Evolutionary conservation across 1,140 invertebrate genomes (phyloP).

Genomic region (Zeugodacus cucurbitae): DNA sequence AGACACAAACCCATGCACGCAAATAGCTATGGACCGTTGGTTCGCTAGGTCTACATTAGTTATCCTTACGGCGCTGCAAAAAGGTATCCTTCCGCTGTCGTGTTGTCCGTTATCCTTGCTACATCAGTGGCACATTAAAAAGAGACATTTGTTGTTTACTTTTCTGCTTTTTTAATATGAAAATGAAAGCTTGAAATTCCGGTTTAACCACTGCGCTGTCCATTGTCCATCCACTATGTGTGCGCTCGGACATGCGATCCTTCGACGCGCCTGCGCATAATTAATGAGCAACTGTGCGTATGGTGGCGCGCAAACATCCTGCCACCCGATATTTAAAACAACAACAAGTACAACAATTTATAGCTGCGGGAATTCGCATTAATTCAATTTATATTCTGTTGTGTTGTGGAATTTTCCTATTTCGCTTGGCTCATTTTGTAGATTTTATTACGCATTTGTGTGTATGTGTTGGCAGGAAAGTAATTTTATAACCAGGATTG

Average conservation of each 20-base stretch:
- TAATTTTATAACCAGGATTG: background rate
- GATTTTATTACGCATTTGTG: background rate
- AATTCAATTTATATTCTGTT: background rate
- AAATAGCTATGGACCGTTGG: background rate
- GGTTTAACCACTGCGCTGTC: background rate
- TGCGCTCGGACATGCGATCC: background rate
- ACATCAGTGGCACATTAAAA: background rate
- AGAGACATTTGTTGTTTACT: slow-evolving; percentile 18
- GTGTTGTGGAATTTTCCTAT: background rate
- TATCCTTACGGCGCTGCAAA: background rate
- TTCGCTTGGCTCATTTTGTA: background rate
- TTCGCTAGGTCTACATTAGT: background rate
- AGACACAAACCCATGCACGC: background rate
- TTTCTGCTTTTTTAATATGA: slow-evolving; percentile 7
- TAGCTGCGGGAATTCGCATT: background rate
- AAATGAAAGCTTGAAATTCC: slow-evolving; percentile 1
- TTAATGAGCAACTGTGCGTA: background rate
- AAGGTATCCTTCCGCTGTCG: background rate
- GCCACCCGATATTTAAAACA: background rate
- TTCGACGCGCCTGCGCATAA: slow-evolving; percentile 22
- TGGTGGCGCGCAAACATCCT: background rate
- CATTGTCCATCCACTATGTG: background rate
- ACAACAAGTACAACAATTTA: background rate
- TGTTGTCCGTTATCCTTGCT: background rate
- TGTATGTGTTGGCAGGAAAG: background rate